phyloP scores from a whole-genome alignment of 2,113 vertebrate species.

The Phrynosoma blainvillii region DNA sequence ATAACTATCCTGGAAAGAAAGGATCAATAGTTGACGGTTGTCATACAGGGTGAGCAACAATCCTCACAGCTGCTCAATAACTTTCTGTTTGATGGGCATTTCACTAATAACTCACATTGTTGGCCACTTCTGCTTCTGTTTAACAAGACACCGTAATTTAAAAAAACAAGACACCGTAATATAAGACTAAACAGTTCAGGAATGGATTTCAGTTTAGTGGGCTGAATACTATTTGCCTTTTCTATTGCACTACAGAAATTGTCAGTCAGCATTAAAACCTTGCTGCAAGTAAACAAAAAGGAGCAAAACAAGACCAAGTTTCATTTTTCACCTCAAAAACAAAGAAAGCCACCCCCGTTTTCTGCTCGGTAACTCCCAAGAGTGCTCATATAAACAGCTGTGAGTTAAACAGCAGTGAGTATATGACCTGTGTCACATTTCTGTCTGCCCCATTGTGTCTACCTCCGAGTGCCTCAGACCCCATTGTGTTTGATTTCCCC shows the following conservation, averaged over 20 bases:
- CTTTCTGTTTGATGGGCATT: background rate
- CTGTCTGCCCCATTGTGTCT: conserved; percentile 43
- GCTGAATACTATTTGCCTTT: background rate
- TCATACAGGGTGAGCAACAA: background rate
- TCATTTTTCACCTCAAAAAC: conserved; percentile 35
- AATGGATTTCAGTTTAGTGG: background rate
- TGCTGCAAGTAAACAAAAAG: conserved; percentile 24
- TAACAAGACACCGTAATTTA: background rate
- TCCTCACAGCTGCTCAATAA: background rate
- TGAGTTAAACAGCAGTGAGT: conserved; percentile 15
- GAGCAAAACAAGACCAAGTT: conserved; percentile 31
- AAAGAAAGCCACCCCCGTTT: conserved; percentile 11
- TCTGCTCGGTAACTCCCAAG: conserved; percentile 6
- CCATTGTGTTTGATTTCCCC: conserved; percentile 28
- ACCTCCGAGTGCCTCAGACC: background rate
- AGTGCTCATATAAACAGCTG: conserved; percentile 19
- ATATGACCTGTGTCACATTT: conserved; percentile 42
- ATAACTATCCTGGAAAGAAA: background rate
- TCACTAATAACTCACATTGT: background rate
- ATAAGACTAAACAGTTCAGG: background rate
- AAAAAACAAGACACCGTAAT: background rate
- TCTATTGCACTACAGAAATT: background rate
- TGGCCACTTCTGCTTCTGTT: background rate
- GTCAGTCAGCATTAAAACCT: background rate
- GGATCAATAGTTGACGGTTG: background rate